Evolutionary conservation across 1,140 invertebrate genomes (phyloP).

Genomic region (Nasonia giraulti): DNA sequence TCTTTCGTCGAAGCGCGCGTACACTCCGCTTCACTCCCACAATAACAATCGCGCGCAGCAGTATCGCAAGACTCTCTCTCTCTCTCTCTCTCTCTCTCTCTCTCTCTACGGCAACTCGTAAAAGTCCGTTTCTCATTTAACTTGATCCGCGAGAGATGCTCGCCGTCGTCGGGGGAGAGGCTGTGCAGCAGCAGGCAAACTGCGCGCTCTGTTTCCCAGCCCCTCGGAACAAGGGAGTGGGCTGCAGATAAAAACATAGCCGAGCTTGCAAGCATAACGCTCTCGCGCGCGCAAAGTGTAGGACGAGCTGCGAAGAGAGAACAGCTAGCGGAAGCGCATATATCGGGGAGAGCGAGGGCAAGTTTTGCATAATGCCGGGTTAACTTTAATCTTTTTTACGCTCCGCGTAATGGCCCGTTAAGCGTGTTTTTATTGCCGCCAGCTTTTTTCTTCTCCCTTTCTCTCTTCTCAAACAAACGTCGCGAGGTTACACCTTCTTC

Average conservation of each 20-base stretch:
- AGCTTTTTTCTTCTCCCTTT: conserved; percentile 40
- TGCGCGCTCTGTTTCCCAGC: neutral
- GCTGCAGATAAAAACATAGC: neutral
- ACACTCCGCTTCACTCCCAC: neutral
- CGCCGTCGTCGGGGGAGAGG: too few species aligned
- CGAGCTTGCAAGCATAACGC: neutral
- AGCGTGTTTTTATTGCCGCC: conserved; percentile 58
- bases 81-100: neutral
- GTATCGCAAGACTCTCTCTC: neutral
- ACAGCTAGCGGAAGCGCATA: conserved; percentile 19
- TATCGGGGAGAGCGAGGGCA: conserved; percentile 8
- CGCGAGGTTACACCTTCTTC: conserved; percentile 11
- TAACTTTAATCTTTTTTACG: conserved; percentile 70
- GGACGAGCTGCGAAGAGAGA: conserved; percentile 46
- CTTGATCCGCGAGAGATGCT: conserved; percentile 26
- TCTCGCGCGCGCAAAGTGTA: neutral
- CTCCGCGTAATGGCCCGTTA: conserved; percentile 64
- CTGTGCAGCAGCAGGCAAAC: neutral
- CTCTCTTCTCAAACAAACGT: conserved; percentile 22
- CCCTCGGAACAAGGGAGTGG: neutral
- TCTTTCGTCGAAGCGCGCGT: too few species aligned
- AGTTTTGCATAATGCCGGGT: conserved; percentile 68
- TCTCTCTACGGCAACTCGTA: neutral
- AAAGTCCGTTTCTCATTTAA: conserved; percentile 24
- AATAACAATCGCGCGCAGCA: neutral